phyloP scores from a whole-genome alignment of 2,888 invertebrate genomes.

The Belgica antarctica region DNA sequence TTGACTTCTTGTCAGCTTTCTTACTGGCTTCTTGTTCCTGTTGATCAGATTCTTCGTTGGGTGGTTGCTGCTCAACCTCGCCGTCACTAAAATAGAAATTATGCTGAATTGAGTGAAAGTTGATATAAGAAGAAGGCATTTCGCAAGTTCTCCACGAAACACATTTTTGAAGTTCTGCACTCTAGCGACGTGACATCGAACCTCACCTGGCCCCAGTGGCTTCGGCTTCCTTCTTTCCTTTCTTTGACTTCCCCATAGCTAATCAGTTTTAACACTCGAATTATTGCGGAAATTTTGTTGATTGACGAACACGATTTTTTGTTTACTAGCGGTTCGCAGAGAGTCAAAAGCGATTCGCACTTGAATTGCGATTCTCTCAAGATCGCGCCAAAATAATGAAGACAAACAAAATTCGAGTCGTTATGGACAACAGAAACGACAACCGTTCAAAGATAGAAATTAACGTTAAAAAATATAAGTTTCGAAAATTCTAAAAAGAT shows the following conservation, averaged over 20 bases:
- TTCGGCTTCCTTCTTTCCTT: conserved; percentile 72
- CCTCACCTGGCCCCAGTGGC: conserved; percentile 74
- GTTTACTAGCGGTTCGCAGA: background rate
- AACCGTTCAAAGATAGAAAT: too few species aligned
- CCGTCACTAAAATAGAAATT: conserved; percentile 44
- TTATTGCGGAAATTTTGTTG: too few species aligned
- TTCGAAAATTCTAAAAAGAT: too few species aligned
- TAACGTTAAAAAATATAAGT: too few species aligned
- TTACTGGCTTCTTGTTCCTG: conserved; percentile 55
- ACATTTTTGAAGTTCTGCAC: conserved; percentile 16
- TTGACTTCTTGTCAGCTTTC: conserved; percentile 53
- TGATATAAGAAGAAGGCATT: conserved; percentile 34
- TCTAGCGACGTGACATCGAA: background rate
- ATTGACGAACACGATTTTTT: conserved; percentile 12
- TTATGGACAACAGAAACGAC: background rate
- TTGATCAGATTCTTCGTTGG: conserved; percentile 48
- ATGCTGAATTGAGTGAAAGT: conserved; percentile 47
- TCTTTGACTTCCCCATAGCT: conserved; percentile 77
- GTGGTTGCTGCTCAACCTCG: conserved; percentile 9
- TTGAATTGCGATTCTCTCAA: background rate
- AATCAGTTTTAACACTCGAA: background rate
- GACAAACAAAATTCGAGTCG: background rate
- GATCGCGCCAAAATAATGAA: background rate
- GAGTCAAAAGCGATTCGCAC: background rate
- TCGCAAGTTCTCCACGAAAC: background rate